phyloP scores from a whole-genome alignment of 2,888 invertebrate genomes.

The Cerceris rybyensis region DNA sequence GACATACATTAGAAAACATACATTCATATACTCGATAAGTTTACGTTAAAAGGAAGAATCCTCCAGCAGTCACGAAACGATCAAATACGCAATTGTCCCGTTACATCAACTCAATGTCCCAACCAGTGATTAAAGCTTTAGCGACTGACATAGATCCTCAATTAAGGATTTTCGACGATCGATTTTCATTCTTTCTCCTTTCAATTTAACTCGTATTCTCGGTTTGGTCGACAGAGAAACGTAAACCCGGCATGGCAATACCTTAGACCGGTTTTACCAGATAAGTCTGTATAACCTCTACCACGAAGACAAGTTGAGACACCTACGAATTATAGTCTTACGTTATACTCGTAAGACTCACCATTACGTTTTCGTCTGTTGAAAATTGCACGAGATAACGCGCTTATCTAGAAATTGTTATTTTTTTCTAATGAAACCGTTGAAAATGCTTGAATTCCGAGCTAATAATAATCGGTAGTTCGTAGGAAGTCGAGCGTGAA shows the following conservation, averaged over 20 bases:
- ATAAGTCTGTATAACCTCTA: slow-evolving; percentile 55
- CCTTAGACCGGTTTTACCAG: slow-evolving; percentile 74
- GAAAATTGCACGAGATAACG: not conserved
- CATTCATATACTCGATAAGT: too few relatives aligned
- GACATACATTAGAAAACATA: too few relatives aligned
- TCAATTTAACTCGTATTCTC: slow-evolving; percentile 22
- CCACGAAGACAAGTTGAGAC: slow-evolving; percentile 33
- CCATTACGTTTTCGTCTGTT: not conserved
- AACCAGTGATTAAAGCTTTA: not conserved
- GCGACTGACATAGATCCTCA: slow-evolving; percentile 7
- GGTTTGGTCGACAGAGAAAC: slow-evolving; percentile 41
- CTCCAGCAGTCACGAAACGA: too few relatives aligned
- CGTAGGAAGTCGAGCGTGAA: too few relatives aligned
- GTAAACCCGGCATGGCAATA: slow-evolving; percentile 56
- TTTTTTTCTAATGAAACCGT: not conserved
- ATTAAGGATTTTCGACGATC: not conserved
- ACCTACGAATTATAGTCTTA: slow-evolving; percentile 51
- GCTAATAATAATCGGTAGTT: too few relatives aligned
- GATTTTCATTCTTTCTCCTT: slow-evolving; percentile 32
- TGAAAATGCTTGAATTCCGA: too few relatives aligned
- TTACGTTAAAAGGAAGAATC: too few relatives aligned
- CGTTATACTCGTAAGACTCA: slow-evolving; percentile 14
- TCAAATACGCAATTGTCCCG: not conserved
- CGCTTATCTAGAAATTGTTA: not conserved
- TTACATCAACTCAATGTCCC: not conserved